A percentile compares a stretch with the other conserved stretches of the same genome.
These are phyloP conservation scores for Aphaenogaster floridana DNA, from an alignment of 1,140 invertebrate species.

Conservation along the genomic window DNA sequence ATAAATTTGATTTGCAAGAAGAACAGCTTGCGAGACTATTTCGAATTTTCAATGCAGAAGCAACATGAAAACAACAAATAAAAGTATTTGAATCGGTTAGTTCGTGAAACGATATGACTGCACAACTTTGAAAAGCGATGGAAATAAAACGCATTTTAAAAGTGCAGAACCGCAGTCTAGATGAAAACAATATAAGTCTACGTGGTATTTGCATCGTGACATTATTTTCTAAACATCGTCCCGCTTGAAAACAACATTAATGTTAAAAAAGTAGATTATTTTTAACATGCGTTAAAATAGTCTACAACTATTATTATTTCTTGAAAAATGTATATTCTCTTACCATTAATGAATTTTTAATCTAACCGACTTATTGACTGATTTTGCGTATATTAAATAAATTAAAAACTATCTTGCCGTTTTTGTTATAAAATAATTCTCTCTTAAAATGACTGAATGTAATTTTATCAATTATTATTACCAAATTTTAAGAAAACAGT, in stretches of 20 bases:
- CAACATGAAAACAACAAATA: not conserved
- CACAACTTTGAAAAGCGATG: not conserved
- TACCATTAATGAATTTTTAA: not conserved
- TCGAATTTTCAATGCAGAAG: constrained; percentile 34
- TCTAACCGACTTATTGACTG: not conserved
- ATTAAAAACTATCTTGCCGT: not conserved
- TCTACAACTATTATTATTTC: not conserved
- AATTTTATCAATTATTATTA: not conserved
- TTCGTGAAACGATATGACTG: not conserved
- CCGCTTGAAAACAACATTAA: constrained; percentile 27
- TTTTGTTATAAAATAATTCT: not conserved
- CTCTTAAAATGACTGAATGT: not conserved
- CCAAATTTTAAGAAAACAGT: not conserved
- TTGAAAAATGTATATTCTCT: not conserved
- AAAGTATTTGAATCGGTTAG: not conserved
- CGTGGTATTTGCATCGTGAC: not conserved
- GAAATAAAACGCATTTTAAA: constrained; percentile 16
- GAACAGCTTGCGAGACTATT: not conserved
- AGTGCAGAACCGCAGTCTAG: not conserved
- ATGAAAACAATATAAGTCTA: constrained; percentile 21
- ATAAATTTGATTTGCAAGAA: constrained; percentile 19
- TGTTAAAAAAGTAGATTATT: not conserved
- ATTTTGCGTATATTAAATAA: not conserved
- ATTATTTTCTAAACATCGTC: not conserved
- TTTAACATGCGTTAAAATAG: not conserved